Base-by-base conservation (phyloP, 2,113 vertebrate species). In the Mobula birostris region DNA sequence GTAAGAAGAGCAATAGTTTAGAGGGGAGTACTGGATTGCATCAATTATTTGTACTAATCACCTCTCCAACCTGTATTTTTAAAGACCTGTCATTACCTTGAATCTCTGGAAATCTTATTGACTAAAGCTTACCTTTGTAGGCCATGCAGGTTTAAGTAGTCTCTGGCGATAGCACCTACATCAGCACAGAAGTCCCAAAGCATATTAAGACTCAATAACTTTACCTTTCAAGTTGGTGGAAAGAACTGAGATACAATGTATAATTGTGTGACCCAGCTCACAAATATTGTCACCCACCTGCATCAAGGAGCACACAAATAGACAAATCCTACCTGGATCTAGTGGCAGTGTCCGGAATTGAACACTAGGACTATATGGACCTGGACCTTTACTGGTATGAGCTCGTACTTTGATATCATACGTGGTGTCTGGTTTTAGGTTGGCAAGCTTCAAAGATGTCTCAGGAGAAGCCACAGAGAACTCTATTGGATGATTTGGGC, bases 381-480 rank as follows among this genome's bases (percentile, higher is more conserved):
- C 99, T 95, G 98, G 97, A 96, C 99, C 99, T 97, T 99, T 99
- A 98, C 97, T 99, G 97, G 98, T 99, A 96, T 99, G 98, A 97
- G 99, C 99, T 97, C 99, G 98, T 97, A 99, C 98, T 99, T 99
- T 99, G 97, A 99, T 99, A 98, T 99, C 99, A 72, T 99, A 99
- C 95, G 99, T 99, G 95, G 98, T 99, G 97, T 99, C 99, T 95
- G 98, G 97, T 97, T 98, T 99, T 97, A 99, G 97, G 96, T 98
- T 98, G 96, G 98, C 98, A 96, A 99, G 97, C 96, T 96, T 97
- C 96, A 98, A 95, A 85, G 97, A 97, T 94, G 98, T 99, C 96
- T 99, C 98, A 61, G 98, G 98, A 94, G 98, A 98, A 94, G 97
- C 97, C 97, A 99, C 97, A 95, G 98, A 97, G 94, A 99, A 97